These are phyloP conservation scores for Dryobates pubescens DNA, from an alignment of 2,797 vertebrate species.

Conservation along the genomic window DNA sequence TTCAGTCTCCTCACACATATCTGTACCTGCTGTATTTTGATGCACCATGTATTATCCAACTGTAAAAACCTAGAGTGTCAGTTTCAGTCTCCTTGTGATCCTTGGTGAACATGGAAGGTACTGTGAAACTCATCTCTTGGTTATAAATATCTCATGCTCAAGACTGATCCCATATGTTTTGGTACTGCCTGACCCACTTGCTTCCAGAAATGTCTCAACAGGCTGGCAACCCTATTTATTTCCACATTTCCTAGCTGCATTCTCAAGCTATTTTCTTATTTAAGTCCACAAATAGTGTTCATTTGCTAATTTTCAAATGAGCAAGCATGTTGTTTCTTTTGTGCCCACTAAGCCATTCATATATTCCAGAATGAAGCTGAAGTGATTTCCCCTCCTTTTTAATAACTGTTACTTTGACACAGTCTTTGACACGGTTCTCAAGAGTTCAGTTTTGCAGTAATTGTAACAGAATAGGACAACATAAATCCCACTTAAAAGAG, in stretches of 20 bases:
- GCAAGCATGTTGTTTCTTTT: background rate
- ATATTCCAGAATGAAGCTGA: background rate
- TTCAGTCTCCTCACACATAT: background rate
- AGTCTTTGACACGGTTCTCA: background rate
- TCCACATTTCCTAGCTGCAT: background rate
- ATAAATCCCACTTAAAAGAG: background rate
- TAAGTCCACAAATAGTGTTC: background rate
- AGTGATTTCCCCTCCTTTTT: background rate
- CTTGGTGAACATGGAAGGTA: background rate
- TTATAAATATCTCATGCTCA: slow-evolving; percentile 35
- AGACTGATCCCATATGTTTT: slow-evolving; percentile 31
- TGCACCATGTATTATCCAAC: background rate
- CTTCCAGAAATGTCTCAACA: slow-evolving; percentile 40
- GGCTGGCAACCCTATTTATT: slow-evolving; percentile 20
- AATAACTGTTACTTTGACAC: background rate
- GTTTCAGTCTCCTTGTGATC: slow-evolving; percentile 1
- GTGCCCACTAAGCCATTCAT: background rate
- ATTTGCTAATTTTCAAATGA: background rate
- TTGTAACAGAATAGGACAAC: background rate
- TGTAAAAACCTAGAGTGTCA: background rate
- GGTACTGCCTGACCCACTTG: slow-evolving; percentile 6
- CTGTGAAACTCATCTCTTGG: slow-evolving; percentile 6
- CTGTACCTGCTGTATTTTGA: slow-evolving; percentile 25
- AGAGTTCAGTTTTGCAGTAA: background rate
- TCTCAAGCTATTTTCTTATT: background rate